Evolutionary conservation across 2,113 vertebrate genomes (phyloP).

Genomic region (Colaptes auratus): DNA sequence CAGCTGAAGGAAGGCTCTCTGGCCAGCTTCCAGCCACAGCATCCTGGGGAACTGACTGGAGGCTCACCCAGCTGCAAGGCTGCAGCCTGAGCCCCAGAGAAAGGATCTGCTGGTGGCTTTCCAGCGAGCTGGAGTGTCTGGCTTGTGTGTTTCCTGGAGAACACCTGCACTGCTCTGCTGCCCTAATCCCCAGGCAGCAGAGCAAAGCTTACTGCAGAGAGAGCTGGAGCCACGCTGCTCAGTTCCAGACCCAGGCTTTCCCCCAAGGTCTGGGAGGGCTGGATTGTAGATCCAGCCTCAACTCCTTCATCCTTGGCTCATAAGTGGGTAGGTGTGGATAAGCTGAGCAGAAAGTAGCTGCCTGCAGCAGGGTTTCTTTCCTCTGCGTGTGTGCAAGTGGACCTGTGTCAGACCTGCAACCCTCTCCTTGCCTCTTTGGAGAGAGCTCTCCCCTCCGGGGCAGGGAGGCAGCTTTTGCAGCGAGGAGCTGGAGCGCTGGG

Average conservation of each 20-base stretch:
- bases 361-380: not conserved
- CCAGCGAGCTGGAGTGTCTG: not conserved
- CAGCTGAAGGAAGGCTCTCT: not conserved
- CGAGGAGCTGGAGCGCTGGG: not conserved
- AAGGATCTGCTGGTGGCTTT: not conserved
- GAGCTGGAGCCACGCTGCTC: not conserved
- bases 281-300: not conserved
- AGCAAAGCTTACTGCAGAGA: not conserved
- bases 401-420: not conserved
- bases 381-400: not conserved
- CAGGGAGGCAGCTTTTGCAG: not conserved
- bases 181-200: not conserved
- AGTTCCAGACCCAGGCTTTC: not conserved
- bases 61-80: not conserved
- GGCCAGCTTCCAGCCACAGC: not conserved
- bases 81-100: not conserved
- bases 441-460: not conserved
- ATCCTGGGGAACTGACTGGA: accelerated
- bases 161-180: not conserved
- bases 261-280: not conserved
- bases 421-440: not conserved
- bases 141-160: not conserved
- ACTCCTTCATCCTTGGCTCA: not conserved
- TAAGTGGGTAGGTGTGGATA: not conserved
- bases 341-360: not conserved